Base-by-base conservation (phyloP, 2,888 invertebrate species). In the Thecocarcelia acutangulata region DNA sequence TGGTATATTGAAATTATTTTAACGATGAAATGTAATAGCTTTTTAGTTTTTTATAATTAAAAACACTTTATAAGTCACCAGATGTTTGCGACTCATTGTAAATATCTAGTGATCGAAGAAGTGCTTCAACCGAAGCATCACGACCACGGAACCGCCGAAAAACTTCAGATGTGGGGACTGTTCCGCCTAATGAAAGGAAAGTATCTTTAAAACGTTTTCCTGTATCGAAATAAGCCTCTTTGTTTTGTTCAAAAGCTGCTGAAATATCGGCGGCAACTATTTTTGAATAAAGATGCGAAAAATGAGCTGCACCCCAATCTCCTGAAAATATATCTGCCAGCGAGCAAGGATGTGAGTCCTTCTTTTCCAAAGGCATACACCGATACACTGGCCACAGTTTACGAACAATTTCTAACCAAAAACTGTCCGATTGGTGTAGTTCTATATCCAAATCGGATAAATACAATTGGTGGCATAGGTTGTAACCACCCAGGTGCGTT, bases 191-290 rank as follows among this genome's bases (percentile, higher is more conserved):
- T 0, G 96, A 93, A 82, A 98, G 92, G 91, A 96, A 97, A 1
- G 97, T 97, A 75, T 96, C 94, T 84, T 95, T 93, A 87, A 95
- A 97, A 80, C 95, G 92, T 85, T 92, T 93, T 0, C 95, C 95
- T 5, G 94, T 93, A 56, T 92, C 93, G 84, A 77, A 79, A 37
- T 83, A 76, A 42, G 92, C 84, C 2, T 75, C 78, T n/a, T 70
- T 77, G 28, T 86, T 86, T 76, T 93, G 93, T 1, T 77, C 66
- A 89, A 98, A 98, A 61, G 96, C 96, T 88, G 95, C 94, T 88
- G 95, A 97, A 40, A 96, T 93, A 90, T 98, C 98, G 0, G 98
- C 97, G 0, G 98, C 98, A 61, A 98, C 93, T 93, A 98, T 94
- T 87, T 93, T 93, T 1, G 97, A 95, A 97, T 98, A 98, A 15